Evolutionary conservation across 1,140 invertebrate genomes (phyloP).

Genomic region (Xylocopa sonorina): DNA sequence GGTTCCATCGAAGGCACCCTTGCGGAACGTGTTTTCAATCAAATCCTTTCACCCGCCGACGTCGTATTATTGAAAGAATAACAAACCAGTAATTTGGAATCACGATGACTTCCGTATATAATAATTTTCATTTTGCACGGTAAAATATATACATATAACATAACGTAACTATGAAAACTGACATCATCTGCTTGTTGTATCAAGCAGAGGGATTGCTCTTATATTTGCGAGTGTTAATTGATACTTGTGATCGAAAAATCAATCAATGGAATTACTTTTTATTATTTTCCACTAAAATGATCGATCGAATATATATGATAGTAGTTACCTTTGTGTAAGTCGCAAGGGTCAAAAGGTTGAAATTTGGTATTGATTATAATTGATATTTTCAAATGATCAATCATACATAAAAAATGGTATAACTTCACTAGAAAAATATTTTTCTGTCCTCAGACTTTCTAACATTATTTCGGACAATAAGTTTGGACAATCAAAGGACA

Average conservation of each 20-base stretch:
- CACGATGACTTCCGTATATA: background rate
- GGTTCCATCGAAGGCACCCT: conserved; percentile 19
- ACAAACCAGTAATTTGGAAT: background rate
- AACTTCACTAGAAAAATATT: too few species aligned
- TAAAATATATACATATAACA: too few species aligned
- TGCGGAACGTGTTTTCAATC: conserved; percentile 40
- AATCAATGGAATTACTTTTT: background rate
- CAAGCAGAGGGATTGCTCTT: background rate
- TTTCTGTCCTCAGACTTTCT: too few species aligned
- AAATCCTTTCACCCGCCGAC: conserved; percentile 15
- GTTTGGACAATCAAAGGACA: too few species aligned
- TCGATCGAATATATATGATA: background rate
- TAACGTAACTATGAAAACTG: too few species aligned
- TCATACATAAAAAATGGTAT: too few species aligned
- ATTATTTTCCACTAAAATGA: conserved; percentile 2
- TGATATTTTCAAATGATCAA: too few species aligned
- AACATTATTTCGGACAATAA: too few species aligned
- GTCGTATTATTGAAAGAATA: conserved; percentile 21
- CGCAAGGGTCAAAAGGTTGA: background rate
- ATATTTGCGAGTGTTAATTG: background rate
- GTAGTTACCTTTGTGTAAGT: background rate
- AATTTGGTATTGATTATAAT: too few species aligned
- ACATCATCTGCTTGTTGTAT: too few species aligned
- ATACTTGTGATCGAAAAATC: background rate
- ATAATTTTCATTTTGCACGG: background rate